These are phyloP conservation scores for Diarsia rubi DNA, from an alignment of 2,888 invertebrate species.

Conservation along the genomic window DNA sequence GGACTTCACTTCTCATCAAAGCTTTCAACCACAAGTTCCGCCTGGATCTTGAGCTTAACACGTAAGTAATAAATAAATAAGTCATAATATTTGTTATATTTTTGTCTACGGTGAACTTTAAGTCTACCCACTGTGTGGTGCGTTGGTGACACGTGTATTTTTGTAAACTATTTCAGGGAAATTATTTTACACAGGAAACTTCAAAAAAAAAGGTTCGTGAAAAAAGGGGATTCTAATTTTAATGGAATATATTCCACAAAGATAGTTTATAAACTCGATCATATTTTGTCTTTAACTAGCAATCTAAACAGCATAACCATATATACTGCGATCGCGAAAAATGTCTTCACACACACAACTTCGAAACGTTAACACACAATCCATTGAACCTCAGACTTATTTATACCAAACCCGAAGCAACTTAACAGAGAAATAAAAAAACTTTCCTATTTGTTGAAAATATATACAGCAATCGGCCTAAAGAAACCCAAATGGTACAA, in stretches of 20 bases:
- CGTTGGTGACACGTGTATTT: not conserved
- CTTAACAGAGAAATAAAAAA: conserved; percentile 45
- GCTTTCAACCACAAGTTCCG: conserved; percentile 99
- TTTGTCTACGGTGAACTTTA: not conserved
- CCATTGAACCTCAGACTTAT: conserved; percentile 23
- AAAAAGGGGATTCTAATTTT: too few relatives aligned
- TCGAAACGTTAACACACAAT: conserved; percentile 17
- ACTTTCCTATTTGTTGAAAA: conserved; percentile 60
- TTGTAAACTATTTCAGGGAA: not conserved
- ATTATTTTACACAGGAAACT: not conserved
- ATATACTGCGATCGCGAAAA: not conserved
- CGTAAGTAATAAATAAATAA: conserved; percentile 92
- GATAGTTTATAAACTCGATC: not conserved
- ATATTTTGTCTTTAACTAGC: not conserved
- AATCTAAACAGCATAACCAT: not conserved
- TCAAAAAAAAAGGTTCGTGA: not conserved
- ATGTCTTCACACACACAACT: not conserved
- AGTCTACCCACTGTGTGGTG: conserved; percentile 24
- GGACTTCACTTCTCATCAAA: conserved; percentile 98
- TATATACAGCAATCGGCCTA: conserved; percentile 63
- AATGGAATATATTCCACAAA: not conserved
- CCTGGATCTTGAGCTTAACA: conserved; percentile 98
- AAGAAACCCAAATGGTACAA: conserved; percentile 64
- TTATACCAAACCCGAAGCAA: conserved; percentile 31
- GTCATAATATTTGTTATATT: conserved; percentile 3